Conservation (phyloP, 2,797 vertebrate genomes). For the Bradypodion pumilum region DNA sequence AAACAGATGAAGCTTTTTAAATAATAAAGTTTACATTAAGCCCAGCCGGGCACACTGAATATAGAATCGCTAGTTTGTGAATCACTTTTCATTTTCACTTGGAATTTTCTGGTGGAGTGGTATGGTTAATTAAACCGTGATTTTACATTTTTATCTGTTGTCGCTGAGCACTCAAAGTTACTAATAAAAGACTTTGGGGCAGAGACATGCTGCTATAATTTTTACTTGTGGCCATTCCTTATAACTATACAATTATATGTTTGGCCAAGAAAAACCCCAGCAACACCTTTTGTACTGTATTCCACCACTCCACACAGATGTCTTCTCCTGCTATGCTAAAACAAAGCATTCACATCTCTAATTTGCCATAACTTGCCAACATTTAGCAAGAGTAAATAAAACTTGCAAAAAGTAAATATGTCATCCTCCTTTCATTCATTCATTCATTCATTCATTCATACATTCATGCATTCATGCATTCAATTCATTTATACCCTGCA, state of each 20-base stretch:
- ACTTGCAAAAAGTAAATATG: not conserved
- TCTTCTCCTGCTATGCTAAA: not conserved
- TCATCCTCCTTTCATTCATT: not conserved
- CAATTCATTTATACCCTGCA: too few relatives aligned
- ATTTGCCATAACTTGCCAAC: not conserved
- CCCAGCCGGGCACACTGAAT: slow-evolving; percentile 19
- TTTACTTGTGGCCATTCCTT: not conserved
- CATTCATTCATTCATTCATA: not conserved
- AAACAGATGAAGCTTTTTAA: slow-evolving; percentile 60
- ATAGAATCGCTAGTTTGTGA: slow-evolving; percentile 58
- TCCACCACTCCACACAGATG: not conserved
- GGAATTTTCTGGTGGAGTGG: slow-evolving; percentile 23
- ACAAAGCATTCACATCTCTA: not conserved
- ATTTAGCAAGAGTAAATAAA: not conserved
- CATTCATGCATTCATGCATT: not conserved
- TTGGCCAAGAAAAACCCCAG: not conserved
- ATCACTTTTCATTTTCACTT: slow-evolving; percentile 54
- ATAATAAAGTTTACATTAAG: slow-evolving; percentile 59
- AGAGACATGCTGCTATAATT: not conserved
- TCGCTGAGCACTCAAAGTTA: slow-evolving; percentile 14
- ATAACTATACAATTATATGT: not conserved
- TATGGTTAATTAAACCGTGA: slow-evolving; percentile 49
- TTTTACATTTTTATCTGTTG: slow-evolving; percentile 38
- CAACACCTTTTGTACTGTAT: not conserved
- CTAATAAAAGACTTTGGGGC: slow-evolving; percentile 41